A percentile compares a stretch with the other conserved stretches of the same genome.
Conservation (phyloP, 2,797 vertebrate genomes). For the Zonotrichia albicollis region DNA sequence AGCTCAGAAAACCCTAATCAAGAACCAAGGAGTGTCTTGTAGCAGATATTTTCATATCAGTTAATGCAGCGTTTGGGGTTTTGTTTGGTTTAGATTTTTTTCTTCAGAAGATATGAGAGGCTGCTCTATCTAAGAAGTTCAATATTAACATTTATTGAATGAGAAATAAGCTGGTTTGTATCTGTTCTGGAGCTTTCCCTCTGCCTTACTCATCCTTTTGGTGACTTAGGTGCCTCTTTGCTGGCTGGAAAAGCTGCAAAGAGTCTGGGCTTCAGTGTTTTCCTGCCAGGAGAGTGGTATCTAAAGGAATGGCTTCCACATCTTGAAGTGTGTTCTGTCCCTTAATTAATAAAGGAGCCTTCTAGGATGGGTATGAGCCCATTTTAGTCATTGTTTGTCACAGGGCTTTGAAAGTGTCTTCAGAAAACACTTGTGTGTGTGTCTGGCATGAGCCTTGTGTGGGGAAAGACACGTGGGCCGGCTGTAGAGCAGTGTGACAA, state of each 20-base stretch:
- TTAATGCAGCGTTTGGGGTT: neutral
- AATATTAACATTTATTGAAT: neutral
- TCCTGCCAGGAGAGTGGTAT: neutral
- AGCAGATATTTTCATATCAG: neutral
- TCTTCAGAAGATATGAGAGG: neutral
- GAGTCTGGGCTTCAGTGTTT: neutral
- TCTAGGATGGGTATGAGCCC: neutral
- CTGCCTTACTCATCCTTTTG: neutral
- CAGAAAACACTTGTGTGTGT: neutral
- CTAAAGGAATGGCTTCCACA: neutral
- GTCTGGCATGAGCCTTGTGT: neutral
- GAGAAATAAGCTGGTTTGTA: neutral
- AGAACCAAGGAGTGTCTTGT: neutral
- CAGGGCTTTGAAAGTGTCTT: neutral
- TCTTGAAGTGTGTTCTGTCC: neutral
- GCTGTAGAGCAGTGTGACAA: neutral
- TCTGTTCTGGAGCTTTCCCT: neutral
- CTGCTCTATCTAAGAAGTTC: neutral
- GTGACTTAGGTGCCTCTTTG: neutral
- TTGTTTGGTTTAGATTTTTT: neutral
- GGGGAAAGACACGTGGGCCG: neutral
- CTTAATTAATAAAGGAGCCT: neutral
- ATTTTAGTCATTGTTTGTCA: neutral
- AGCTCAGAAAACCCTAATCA: neutral
- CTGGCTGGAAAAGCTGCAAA: neutral